Conservation (phyloP, 2,113 vertebrate genomes). For the Pitta sordida region DNA sequence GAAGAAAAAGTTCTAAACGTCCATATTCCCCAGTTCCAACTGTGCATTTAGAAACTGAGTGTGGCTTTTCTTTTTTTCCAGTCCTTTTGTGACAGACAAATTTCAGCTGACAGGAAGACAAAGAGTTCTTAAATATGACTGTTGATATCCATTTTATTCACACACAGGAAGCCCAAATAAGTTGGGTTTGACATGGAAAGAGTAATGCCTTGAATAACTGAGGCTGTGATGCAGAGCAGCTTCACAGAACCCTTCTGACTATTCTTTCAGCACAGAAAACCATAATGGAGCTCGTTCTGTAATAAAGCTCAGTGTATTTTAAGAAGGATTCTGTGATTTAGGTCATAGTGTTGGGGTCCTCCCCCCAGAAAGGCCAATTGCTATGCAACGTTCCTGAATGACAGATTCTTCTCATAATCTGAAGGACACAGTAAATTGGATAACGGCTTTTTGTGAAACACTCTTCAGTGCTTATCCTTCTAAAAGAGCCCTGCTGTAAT, state of each 20-base stretch:
- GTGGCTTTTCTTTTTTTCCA: background rate
- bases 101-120: background rate
- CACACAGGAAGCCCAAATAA: background rate
- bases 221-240: background rate
- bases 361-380: background rate
- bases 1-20: background rate
- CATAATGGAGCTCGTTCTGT: background rate
- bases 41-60: background rate
- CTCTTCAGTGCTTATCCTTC: background rate
- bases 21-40: background rate
- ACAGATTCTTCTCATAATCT: background rate
- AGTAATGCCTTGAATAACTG: background rate
- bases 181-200: background rate
- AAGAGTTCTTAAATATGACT: background rate
- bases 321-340: background rate
- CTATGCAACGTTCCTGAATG: background rate
- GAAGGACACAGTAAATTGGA: background rate
- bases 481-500: background rate
- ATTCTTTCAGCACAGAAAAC: background rate
- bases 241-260: background rate
- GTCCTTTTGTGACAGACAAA: background rate
- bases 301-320: background rate
- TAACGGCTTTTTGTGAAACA: background rate
- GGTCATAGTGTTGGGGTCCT: background rate
- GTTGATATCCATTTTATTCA: background rate